Base-by-base conservation (phyloP, 2,113 vertebrate genomes). In the Heterotis niloticus region DNA sequence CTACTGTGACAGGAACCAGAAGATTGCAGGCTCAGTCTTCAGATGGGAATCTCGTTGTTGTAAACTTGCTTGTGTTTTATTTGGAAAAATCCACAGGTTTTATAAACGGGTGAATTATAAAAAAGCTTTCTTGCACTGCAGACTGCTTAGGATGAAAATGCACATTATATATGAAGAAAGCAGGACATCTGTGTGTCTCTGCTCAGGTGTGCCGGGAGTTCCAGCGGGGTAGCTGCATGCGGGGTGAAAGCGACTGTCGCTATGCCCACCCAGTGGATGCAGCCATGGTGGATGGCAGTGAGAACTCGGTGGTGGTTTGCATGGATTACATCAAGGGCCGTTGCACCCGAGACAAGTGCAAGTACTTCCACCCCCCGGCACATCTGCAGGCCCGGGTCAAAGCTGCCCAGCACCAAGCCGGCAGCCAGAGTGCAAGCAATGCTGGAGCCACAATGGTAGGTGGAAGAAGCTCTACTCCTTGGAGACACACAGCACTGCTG, bases 261-360 rank as follows among this genome's bases (percentile, higher is more conserved):
- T 99, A 98, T 59, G 98, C 98, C 85, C 98, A 99, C 89, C 98
- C 98, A 0, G 88, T 95, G 78, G 96, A 99, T 89, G 92, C 93
- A 9, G 94, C 94, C 82, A 97, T 98, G 96, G 96, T 99, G 86
- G 97, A 99, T 87, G 93, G 94, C 85, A 95, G 93, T n/a, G 97
- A 99, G 88, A 99, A 99, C 87, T 97, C 96, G 0, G 98, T 99
- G 86, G 98, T 96, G 14, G 93, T 99, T 84, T 99, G 98, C 93
- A 98, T 99, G 98, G 98, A 99, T 93, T 98, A 96, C 91, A 96
- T 99, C 89, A 99, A 98, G 93, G 97, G 98, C 75, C 95, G 96
- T 85, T 99, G 98, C 91, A 93, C 93, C 85, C 89, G 98, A 81
- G 98, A 99, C 93, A 99, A 96, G 93, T 99, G 98, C 98, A 99